A percentile compares a stretch with the other conserved stretches of the same genome.
These are phyloP conservation scores for Tachina fera DNA, from an alignment of 2,888 invertebrate species.

Conservation along the genomic window DNA sequence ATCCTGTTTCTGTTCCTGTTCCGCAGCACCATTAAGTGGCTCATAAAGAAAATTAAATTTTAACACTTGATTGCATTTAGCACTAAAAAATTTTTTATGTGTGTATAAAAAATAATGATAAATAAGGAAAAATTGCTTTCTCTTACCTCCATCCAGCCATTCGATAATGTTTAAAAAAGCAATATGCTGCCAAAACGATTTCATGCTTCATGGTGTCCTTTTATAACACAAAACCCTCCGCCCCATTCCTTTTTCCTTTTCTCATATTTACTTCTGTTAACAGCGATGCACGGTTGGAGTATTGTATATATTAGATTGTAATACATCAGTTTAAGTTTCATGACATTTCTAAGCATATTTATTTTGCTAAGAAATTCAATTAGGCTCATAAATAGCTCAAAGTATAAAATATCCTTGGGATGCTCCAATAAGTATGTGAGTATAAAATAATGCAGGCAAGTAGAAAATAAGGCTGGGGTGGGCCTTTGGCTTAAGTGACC, in stretches of 20 bases:
- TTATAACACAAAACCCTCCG: background rate
- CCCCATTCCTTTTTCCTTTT: background rate
- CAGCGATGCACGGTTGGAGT: background rate
- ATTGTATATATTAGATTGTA: conserved; percentile 42
- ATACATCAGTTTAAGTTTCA: conserved; percentile 21
- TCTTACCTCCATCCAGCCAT: background rate
- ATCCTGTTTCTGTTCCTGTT: background rate
- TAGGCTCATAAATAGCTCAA: conserved; percentile 18
- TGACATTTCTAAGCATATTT: conserved; percentile 40
- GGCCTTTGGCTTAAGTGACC: background rate
- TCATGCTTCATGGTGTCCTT: conserved; percentile 31
- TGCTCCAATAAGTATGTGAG: background rate
- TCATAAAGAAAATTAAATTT: conserved; percentile 23
- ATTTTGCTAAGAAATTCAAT: conserved; percentile 45
- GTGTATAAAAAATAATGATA: background rate
- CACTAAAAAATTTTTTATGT: background rate
- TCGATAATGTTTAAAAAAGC: background rate
- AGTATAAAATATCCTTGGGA: conserved; percentile 1
- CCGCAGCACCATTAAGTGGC: background rate
- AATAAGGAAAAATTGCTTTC: background rate
- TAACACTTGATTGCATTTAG: conserved; percentile 24
- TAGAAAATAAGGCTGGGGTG: background rate
- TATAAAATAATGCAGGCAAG: background rate
- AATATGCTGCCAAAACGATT: conserved; percentile 40
- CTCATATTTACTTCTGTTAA: background rate